Evolutionary conservation across 2,797 vertebrate genomes (phyloP), one percentile per base, ranked within the genome.

Genomic region (Pteropus rufus): DNA sequence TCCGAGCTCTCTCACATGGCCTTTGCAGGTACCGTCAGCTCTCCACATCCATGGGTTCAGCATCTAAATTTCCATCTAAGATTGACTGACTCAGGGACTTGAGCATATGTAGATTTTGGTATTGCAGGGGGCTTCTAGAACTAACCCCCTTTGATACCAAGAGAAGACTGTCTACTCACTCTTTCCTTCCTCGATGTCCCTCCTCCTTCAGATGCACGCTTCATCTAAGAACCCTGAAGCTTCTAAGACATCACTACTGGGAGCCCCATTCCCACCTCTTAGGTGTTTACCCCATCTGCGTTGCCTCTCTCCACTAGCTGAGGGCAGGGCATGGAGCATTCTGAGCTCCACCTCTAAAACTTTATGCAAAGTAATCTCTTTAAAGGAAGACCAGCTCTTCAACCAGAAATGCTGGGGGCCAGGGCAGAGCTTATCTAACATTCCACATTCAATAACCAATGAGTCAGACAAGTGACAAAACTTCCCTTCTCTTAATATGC

Each of bases 401-500:
- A 21, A 4, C 67, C 10, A 10, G 52, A 34, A 23, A 62, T 31
- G 52, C 69, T 36, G 8, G n/a, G 5, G 56, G 70, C 41, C 31
- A 15, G 11, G 29, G 10, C 34, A 54, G 39, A 41, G 49, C 60
- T 76, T 62, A 56, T 29, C 46, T 12, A 0, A 29, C 56, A 64
- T 36, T 64, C 44, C 73, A 80, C 31, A 15, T 31, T 36, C 46
- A 21, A 1, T 81, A 10, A 49, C 29, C 21, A 77, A 7, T 16
- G 58, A 26, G 41, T 10, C 77, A 75, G 52, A 89, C 16, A 44
- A 95, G 54, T 44, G 67, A 85, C 49, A 16, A 54, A 60, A 39
- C 56, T 85, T 88, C 76, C 86, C 44, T 88, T 85, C 62, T 86
- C 80, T 95, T 73, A 49, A 16, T 60, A 34, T 64, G 39, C 81